Base-by-base conservation (phyloP, 2,797 vertebrate genomes). In the Crax fasciolata region DNA sequence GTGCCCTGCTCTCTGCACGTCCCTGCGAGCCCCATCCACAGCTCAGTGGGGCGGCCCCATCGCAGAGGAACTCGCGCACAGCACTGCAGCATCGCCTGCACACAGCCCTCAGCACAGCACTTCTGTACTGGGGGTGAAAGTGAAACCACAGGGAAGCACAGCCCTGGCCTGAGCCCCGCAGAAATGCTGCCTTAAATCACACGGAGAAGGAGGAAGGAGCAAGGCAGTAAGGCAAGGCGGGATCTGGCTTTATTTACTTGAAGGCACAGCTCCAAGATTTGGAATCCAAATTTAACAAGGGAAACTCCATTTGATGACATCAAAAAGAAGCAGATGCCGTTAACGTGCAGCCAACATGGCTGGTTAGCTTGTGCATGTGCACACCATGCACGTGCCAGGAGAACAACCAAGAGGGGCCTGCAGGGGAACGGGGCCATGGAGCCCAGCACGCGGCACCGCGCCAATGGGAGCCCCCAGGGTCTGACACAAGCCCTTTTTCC, bases 181-280 rank as follows among this genome's bases (percentile, higher is more conserved):
- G 49, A 49, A 6, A 67, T 4, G 1, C 13, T 8, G 23, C 39
- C 7, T 0, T 38, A 85, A 93, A 67, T 20, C 41, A 51, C 41
- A 38, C 1, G 19, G 57, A 14, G 32, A 43, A 79, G 44, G 35
- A 57, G 38, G 32, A 63, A 66, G 11, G 21, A 49, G 68, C 72
- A 75, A 66, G 25, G 63, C 9, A 0, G 32, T n/a, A 44, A 91
- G 35, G 5, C 85, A 73, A n/a, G 13, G 35, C 24, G 62, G 43
- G 74, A 54, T 80, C 84, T 87, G 87, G n/a, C 68, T 92, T 79
- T 19, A 14, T 19, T 93, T 90, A 77, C 6, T 35, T n/a, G 67
- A 59, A 83, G 71, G 84, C 89, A 80, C 17, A 3, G 12, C 39
- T 77, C 79, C 74, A 94, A 79, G 77, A 61, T 51, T 82, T 27